Evolutionary conservation across 1,140 invertebrate species (phyloP), one percentile per base, ranked within the genome.

Genomic region (Cyclargus thomasi): DNA sequence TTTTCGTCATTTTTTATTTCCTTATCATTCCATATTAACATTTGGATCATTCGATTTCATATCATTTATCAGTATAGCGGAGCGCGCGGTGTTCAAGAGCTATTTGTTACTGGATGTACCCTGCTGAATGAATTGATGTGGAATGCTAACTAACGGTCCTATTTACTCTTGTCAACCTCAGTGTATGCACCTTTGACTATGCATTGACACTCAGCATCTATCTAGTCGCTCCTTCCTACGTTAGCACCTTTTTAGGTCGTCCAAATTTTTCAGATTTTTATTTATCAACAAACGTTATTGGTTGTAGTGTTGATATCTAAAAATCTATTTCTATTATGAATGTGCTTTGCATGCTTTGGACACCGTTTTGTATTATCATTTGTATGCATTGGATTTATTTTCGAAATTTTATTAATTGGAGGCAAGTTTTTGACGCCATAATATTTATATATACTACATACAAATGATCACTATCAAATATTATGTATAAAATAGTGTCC

Each of bases 201-300:
- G 82, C 85, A 86, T 80, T 80, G 65, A 80, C 81, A 85, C 81
- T 74, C 78, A 79, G 78, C 82, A 83, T 78, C 69, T 79, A 70
- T 79, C 70, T 90, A 88, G 85, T 68, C 83, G 85, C 88, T 90
- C 86, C 88, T 90, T 88, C 85, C 86, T 90, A 84, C 86, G 81
- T 87, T 81, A 80, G 81, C 84, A 90, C 85, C 86, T 90, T 90
- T 88, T 78, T 90, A 88, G 88, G 86, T 90, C 88, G 87, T 90
- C 87, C 87, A 90, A 87, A 80, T 79, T 77, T 79, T 77, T 79
- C 47, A 75, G 77, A 79, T 79, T 74, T 77, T 79, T 71, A 73
- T 75, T 80, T 83, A 80, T 85, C 78, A 78, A 74, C 65, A 65
- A 65, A 20, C 7, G 23, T 29, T 59, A 16, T 6, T 47, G 29